Conservation (phyloP, 2,113 vertebrate species). For the Taurulus bubalis region DNA sequence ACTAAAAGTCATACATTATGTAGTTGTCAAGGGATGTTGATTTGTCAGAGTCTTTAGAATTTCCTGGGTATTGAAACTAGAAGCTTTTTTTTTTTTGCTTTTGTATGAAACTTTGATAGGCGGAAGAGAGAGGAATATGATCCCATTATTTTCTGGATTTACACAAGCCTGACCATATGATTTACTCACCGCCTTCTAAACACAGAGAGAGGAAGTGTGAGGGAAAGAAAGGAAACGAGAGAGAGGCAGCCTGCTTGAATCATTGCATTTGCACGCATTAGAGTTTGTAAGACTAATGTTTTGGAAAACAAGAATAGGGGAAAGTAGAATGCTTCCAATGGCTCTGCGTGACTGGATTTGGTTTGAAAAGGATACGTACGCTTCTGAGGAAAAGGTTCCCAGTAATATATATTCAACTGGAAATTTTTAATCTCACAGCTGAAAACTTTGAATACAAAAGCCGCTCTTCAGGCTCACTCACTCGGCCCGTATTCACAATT, state of each 20-base stretch:
- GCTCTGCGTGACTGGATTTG: slow-evolving; percentile 78
- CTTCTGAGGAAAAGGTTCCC: slow-evolving; percentile 70
- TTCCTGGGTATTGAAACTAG: slow-evolving; percentile 71
- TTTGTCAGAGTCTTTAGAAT: slow-evolving; percentile 81
- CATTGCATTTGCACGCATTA: slow-evolving; percentile 83
- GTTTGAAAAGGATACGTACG: slow-evolving; percentile 76
- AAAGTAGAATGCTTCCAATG: slow-evolving; percentile 70
- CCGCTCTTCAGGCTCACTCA: slow-evolving; percentile 71
- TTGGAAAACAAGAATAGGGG: slow-evolving; percentile 83
- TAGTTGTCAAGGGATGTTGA: slow-evolving; percentile 81
- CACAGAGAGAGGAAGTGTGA: slow-evolving; percentile 62
- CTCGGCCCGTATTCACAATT: slow-evolving; percentile 63
- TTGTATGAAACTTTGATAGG: slow-evolving; percentile 83
- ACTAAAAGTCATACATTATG: slow-evolving; percentile 84
- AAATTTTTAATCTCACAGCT: slow-evolving; percentile 83
- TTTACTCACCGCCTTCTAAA: slow-evolving; percentile 78
- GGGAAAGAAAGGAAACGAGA: slow-evolving; percentile 56
- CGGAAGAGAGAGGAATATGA: slow-evolving; percentile 81
- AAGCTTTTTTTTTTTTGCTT: slow-evolving; percentile 75
- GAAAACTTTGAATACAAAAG: slow-evolving; percentile 81
- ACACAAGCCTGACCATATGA: slow-evolving; percentile 81
- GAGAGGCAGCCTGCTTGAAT: slow-evolving; percentile 69
- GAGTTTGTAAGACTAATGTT: slow-evolving; percentile 84
- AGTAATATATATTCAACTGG: slow-evolving; percentile 74
- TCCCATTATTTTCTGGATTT: slow-evolving; percentile 85